Evolutionary conservation across 2,888 invertebrate genomes (phyloP).

Genomic region (Harpalus rufipes): DNA sequence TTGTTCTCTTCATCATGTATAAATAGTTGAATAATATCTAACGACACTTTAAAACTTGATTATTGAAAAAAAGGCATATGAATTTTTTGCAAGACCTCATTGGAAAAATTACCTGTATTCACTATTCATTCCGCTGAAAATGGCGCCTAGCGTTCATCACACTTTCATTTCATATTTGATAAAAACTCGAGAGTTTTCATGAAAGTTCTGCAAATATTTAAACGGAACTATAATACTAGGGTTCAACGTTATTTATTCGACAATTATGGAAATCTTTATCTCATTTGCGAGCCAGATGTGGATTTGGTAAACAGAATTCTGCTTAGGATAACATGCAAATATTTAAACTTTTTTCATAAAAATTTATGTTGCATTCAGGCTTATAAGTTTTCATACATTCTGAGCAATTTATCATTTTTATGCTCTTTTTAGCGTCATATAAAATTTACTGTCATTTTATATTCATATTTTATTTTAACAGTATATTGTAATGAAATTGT

Average conservation of each 20-base stretch:
- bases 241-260: slow-evolving; percentile 28
- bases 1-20: too few relatives aligned
- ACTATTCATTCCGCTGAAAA: neutral
- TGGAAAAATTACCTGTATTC: neutral
- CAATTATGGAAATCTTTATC: slow-evolving; percentile 41
- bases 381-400: neutral
- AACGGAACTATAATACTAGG: slow-evolving; percentile 6
- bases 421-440: neutral
- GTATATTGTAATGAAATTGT: neutral
- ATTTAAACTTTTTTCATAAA: slow-evolving; percentile 40
- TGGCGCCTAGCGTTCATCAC: neutral
- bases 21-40: too few relatives aligned
- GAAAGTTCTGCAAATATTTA: slow-evolving; percentile 34
- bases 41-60: too few relatives aligned
- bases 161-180: neutral
- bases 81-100: too few relatives aligned
- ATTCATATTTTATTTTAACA: neutral
- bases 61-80: too few relatives aligned
- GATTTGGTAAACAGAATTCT: slow-evolving; percentile 23
- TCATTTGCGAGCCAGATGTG: slow-evolving; percentile 26
- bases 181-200: neutral
- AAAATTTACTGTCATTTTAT: neutral
- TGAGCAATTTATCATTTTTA: too few relatives aligned
- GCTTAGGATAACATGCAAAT: slow-evolving; percentile 15
- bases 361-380: neutral